Percentiles rank a stretch among this genome's conserved stretches.
Evolutionary conservation across 2,797 vertebrate species (phyloP).

Genomic region (Micrastur ruficollis): DNA sequence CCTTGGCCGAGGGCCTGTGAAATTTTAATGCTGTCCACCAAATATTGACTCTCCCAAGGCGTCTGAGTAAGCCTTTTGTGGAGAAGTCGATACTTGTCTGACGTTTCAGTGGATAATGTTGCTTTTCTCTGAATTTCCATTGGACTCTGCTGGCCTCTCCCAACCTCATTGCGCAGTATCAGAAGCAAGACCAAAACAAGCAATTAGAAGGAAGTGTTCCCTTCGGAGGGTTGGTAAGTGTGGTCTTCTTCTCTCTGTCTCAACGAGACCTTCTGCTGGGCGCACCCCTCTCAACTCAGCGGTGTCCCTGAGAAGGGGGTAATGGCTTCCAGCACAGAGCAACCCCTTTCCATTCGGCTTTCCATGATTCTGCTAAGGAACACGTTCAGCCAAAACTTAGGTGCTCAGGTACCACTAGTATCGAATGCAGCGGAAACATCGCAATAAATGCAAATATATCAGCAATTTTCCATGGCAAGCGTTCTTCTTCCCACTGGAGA

Average conservation of each 20-base stretch:
- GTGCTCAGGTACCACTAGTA: not conserved
- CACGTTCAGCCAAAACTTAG: not conserved
- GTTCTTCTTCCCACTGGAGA: not conserved
- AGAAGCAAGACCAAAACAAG: not conserved
- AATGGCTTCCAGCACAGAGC: not conserved
- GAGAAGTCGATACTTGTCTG: slow-evolving; percentile 52
- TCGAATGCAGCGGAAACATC: rapidly evolving
- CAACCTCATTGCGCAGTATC: not conserved
- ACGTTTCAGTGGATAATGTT: slow-evolving; percentile 55
- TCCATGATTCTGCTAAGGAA: not conserved
- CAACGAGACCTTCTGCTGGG: not conserved
- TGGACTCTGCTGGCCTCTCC: not conserved
- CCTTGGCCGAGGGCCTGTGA: slow-evolving; percentile 57
- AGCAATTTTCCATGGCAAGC: not conserved
- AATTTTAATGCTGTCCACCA: slow-evolving; percentile 65
- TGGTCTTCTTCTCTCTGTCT: not conserved
- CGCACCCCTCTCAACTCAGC: not conserved
- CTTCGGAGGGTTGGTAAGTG: not conserved
- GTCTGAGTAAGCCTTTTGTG: slow-evolving; percentile 36
- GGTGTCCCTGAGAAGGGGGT: rapidly evolving
- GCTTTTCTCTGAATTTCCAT: slow-evolving; percentile 24
- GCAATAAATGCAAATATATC: rapidly evolving
- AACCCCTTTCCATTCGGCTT: not conserved
- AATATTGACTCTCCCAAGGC: slow-evolving; percentile 43
- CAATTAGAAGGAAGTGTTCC: not conserved